These are phyloP conservation scores for Sycobia sp. DNA, from an alignment of 1,140 invertebrate genomes.

Conservation along the genomic window DNA sequence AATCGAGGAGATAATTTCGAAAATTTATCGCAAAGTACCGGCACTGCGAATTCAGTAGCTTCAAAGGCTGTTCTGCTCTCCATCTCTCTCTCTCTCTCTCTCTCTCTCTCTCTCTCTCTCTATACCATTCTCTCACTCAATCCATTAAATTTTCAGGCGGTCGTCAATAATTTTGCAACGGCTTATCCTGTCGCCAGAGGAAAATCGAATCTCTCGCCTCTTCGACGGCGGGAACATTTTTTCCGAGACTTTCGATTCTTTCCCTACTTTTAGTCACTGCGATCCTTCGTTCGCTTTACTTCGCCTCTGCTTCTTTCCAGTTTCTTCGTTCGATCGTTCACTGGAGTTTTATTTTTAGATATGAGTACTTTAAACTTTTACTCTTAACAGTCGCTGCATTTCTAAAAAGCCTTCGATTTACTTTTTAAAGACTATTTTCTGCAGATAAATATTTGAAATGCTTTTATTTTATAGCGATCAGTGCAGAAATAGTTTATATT, in stretches of 20 bases:
- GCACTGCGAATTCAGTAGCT: too few species aligned
- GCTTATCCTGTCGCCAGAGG: conserved; percentile 42
- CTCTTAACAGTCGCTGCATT: too few species aligned
- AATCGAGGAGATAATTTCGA: too few species aligned
- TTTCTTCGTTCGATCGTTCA: not conserved
- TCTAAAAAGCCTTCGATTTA: too few species aligned
- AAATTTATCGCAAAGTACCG: too few species aligned
- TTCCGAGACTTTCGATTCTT: conserved; percentile 9
- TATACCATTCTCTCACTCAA: conserved; percentile 8
- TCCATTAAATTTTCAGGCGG: conserved; percentile 45
- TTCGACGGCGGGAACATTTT: conserved; percentile 20
- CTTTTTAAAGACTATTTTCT: too few species aligned
- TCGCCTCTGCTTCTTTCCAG: not conserved
- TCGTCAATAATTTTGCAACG: conserved; percentile 47
- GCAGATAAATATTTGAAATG: too few species aligned
- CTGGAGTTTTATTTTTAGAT: conserved; percentile 36
- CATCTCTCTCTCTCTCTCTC: not conserved
- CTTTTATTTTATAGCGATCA: too few species aligned
- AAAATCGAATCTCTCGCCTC: conserved; percentile 43
- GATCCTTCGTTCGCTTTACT: not conserved
- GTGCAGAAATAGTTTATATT: too few species aligned
- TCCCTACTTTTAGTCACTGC: conserved; percentile 1
- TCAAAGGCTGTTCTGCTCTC: too few species aligned
- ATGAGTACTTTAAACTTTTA: too few species aligned
- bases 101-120: conserved; percentile 35